Conservation (phyloP, 2,797 vertebrate species). For the Pogonophryne albipinna region DNA sequence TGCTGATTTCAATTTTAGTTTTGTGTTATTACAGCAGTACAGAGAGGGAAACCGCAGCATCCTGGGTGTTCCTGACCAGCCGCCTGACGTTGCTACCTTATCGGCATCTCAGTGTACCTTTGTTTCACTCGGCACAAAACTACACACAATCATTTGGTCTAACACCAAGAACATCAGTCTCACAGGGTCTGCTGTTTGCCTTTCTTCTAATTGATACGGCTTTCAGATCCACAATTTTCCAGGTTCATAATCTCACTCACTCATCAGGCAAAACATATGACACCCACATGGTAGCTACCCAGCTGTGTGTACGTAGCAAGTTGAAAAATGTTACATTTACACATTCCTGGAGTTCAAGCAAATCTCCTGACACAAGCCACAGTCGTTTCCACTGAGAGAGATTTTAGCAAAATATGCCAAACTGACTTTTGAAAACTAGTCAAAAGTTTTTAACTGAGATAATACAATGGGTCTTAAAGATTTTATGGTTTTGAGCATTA, state of each 20-base stretch:
- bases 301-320: constrained; percentile 15
- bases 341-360: constrained; percentile 27
- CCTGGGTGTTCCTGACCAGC: constrained; percentile 70
- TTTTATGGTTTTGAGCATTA: not conserved
- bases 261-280: constrained; percentile 34
- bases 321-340: constrained; percentile 32
- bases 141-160: constrained; percentile 18
- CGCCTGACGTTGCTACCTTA: constrained; percentile 46
- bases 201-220: constrained; percentile 3
- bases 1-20: constrained; percentile 36
- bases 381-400: constrained; percentile 33
- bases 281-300: constrained; percentile 25
- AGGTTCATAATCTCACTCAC: constrained; percentile 28
- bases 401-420: constrained; percentile 33
- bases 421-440: constrained; percentile 1
- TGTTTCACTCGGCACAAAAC: constrained; percentile 27
- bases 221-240: constrained; percentile 12
- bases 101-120: constrained; percentile 36
- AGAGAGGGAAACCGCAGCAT: constrained; percentile 51
- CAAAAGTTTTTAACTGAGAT: not conserved
- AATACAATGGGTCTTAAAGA: not conserved
- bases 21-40: constrained; percentile 35
- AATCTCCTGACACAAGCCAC: constrained; percentile 22
- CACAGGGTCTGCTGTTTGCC: constrained; percentile 16
- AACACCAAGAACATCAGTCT: constrained; percentile 26